Conservation (phyloP, 2,113 vertebrate genomes). For the Lonchura striata region DNA sequence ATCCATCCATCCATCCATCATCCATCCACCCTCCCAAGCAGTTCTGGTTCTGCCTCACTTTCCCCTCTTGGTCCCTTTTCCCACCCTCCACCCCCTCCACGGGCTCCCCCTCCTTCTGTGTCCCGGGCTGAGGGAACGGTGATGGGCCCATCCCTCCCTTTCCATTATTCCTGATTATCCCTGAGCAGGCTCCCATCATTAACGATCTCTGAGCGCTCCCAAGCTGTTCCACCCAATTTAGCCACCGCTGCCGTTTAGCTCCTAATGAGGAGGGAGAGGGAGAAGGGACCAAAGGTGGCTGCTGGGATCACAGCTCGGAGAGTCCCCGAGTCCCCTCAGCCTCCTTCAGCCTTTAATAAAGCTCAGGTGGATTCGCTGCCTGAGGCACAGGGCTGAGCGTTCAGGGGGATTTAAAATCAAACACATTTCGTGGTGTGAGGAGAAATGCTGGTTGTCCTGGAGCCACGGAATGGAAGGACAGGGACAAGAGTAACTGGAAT, state of each 20-base stretch:
- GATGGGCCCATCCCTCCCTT: neutral
- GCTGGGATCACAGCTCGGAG: neutral
- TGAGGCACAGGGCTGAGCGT: neutral
- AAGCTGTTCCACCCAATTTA: neutral
- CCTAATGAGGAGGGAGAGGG: neutral
- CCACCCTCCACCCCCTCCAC: too few relatives aligned
- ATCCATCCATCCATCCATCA: neutral
- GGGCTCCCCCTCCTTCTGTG: neutral
- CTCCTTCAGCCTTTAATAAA: constrained; percentile 3
- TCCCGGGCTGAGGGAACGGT: neutral
- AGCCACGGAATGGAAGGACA: neutral
- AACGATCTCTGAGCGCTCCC: neutral
- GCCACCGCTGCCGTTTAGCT: neutral
- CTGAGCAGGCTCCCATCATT: neutral
- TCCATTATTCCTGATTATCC: neutral
- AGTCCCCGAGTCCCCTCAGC: neutral
- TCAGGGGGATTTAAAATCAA: neutral
- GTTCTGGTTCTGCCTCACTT: neutral
- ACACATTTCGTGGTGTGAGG: neutral
- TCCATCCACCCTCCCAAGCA: too few relatives aligned
- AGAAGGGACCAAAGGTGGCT: neutral
- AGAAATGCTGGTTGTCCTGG: neutral
- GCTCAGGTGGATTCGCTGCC: neutral
- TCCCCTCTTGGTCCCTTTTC: neutral
- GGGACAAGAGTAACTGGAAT: neutral